Conservation (phyloP, 1,140 invertebrate species). For the Wasmannia auropunctata region DNA sequence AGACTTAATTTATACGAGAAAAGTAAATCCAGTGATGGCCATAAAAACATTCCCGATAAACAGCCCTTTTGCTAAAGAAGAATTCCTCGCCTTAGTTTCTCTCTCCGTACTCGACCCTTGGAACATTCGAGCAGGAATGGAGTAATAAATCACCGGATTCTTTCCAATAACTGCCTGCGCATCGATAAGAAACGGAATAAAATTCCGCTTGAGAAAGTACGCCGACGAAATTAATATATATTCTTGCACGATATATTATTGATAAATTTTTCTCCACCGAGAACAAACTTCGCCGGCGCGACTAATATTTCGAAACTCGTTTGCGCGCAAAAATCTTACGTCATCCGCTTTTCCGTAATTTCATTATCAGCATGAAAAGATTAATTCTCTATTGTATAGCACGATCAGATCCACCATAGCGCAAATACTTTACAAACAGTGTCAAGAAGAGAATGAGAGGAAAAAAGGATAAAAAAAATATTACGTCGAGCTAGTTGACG, state of each 20-base stretch:
- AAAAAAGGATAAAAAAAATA: background rate
- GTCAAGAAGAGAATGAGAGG: background rate
- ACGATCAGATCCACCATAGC: background rate
- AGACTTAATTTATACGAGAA: conserved; percentile 51
- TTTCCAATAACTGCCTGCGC: conserved; percentile 52
- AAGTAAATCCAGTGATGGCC: conserved; percentile 28
- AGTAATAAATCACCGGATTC: conserved; percentile 52
- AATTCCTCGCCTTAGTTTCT: conserved; percentile 17
- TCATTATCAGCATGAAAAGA: background rate
- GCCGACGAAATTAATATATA: conserved; percentile 49
- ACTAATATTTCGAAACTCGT: conserved; percentile 30
- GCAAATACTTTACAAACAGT: background rate
- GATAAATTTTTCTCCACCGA: conserved; percentile 33
- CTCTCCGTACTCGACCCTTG: conserved; percentile 8
- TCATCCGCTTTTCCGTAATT: background rate
- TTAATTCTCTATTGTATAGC: background rate
- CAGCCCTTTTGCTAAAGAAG: conserved; percentile 37
- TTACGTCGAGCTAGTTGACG: background rate
- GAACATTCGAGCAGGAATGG: conserved; percentile 45
- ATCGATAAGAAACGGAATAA: conserved; percentile 55
- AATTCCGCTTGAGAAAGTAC: conserved; percentile 42
- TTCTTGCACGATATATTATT: conserved; percentile 25
- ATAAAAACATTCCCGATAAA: conserved; percentile 53
- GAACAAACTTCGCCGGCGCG: conserved; percentile 16
- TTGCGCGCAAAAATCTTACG: background rate